Base-by-base conservation (phyloP, 2,113 vertebrate genomes). In the Proterorhinus semilunaris region DNA sequence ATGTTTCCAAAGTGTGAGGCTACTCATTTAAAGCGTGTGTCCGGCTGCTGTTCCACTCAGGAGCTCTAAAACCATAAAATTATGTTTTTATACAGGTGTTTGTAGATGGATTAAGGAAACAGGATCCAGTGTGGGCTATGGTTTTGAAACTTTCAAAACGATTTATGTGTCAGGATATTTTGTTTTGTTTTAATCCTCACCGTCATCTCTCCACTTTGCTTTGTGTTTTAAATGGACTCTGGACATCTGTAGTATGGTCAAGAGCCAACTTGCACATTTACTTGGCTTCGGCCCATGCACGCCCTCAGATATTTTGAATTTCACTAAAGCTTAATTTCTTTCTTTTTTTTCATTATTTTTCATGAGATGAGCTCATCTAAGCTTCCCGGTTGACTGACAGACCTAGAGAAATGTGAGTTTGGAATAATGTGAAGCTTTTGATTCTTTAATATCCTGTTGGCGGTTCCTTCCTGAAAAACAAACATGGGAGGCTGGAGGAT, bases 371-470 rank as follows among this genome's bases (percentile, higher is more conserved):
- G 7, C 62, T 55, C 15, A 55, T 55, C 13, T 4, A 48, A 61
- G 69, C 68, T 65, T 83, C 47, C 49, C 44, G 15, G 21, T 59
- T 83, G 17, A 61, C 0, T 59, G 62, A 47, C 57, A 48, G 49
- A 3, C 16, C 68, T n/a, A 62, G 68, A 17, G 49, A 13, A 62
- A 51, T 43, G 17, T 66, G 3, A 43, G 66, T 79, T 85, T 53
- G 70, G 46, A 68, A 80, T 84, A 73, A 65, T 64, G 48, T 50
- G 58, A n/a, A 79, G 49, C 55, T 62, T 72, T 83, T 76, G 43
- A 76, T 75, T 61, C 83, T 71, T 77, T 73, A 82, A 86, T 84
- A 82, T 89, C 78, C 83, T 71, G 80, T 74, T 69, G 21, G 36
- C 52, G 65, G 68, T 75, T 72, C 73, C 82, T 78, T 83, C 77